Base-by-base conservation (phyloP, 2,797 vertebrate genomes). In the Psittacula echo region DNA sequence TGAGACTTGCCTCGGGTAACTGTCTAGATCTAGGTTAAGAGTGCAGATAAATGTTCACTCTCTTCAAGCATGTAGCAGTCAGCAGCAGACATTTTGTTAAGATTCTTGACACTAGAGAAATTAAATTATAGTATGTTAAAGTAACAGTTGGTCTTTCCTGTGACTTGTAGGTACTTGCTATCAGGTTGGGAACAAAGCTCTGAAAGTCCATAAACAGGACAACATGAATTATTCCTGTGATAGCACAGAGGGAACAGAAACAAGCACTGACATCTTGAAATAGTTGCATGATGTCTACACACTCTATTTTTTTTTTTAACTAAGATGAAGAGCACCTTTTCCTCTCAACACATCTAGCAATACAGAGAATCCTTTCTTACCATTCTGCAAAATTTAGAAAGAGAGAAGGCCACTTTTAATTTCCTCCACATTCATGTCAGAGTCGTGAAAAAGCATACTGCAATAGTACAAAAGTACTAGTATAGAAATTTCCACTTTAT, bases 221-320 rank as follows among this genome's bases (percentile, higher is more conserved):
- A 42, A n/a, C 68, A 86, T 17, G 4, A 85, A 68, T 60, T 64
- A 85, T 4, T 85, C 37, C 41, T 73, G 23, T 18, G 30, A 86
- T 5, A 67, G 16, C 32, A 64, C 24, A 83, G 32, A 54, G 11
- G 18, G 24, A 88, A 86, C 14, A 67, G 30, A 86, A n/a, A 72
- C 11, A 72, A 77, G 56, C 11, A 74, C 2, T 72, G 45, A 50
- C 10, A 75, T 67, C 30, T 39, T 54, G 24, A 53, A 93, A 58
- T 6, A 89, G 50, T 0, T 39, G 32, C 19, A 27, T 60, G 54
- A 74, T 19, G 23, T 56, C 54, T 85, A 77, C 32, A 71, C 6
- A 21, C 8, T 53, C 0, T 0, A 5, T 29, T 42, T 24, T 45
- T 37, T 37, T 9, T 67, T 42, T 48, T 72, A 74, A 34, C 21